phyloP scores from a whole-genome alignment of 1,140 invertebrate genomes.

The Cepaea nemoralis region DNA sequence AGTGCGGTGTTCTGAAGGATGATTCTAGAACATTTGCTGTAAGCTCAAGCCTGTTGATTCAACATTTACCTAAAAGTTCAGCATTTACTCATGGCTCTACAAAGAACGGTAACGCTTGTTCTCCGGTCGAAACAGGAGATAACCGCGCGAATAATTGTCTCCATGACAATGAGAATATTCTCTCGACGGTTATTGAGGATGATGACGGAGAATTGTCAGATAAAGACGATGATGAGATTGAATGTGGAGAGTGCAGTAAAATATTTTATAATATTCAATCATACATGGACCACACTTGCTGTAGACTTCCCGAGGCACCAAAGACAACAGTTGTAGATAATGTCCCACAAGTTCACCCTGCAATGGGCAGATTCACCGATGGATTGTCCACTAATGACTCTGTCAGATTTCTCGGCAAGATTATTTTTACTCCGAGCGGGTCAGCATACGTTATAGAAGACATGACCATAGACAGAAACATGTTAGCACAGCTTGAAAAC shows the following conservation, averaged over 20 bases:
- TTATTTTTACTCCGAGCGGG: slow-evolving; percentile 97
- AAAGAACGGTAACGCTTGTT: background rate
- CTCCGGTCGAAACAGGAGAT: background rate
- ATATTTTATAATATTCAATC: slow-evolving; percentile 60
- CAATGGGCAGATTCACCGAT: background rate
- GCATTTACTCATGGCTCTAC: background rate
- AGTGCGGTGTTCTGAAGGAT: too few relatives aligned
- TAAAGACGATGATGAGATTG: slow-evolving; percentile 61
- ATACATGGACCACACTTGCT: slow-evolving; percentile 65
- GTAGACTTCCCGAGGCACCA: background rate
- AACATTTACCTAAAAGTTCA: background rate
- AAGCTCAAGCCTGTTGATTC: background rate
- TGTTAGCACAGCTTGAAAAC: too few relatives aligned
- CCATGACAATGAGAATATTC: background rate
- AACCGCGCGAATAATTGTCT: background rate
- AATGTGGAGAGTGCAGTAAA: slow-evolving; percentile 61
- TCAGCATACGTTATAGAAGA: slow-evolving; percentile 94
- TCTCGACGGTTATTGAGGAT: background rate
- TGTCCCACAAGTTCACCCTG: background rate
- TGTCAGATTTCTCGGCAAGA: slow-evolving; percentile 91
- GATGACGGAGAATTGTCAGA: slow-evolving; percentile 37
- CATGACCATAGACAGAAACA: too few relatives aligned
- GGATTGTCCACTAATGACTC: background rate
- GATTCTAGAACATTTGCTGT: background rate
- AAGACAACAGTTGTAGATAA: background rate